A percentile compares a stretch with the other conserved stretches of the same genome.
Evolutionary conservation across 2,797 vertebrate genomes (phyloP).

Genomic region (Pangasius macronema): DNA sequence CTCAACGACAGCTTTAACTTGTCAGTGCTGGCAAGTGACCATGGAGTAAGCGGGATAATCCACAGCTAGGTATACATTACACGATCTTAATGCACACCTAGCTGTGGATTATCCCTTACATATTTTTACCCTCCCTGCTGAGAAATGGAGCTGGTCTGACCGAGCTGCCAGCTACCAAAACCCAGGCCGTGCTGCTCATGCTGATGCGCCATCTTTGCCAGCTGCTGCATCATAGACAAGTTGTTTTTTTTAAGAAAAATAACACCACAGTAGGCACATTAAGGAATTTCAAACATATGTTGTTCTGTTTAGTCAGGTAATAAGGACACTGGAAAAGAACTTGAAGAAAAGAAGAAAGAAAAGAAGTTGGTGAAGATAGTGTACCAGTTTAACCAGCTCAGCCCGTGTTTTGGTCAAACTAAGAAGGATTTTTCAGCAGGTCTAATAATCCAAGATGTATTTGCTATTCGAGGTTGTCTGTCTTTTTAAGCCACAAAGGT

Average conservation of each 20-base stretch:
- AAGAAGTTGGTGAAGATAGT: neutral
- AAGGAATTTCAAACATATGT: neutral
- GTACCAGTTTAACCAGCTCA: neutral
- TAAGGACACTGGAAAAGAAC: neutral
- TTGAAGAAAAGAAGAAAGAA: no score
- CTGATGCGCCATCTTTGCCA: neutral
- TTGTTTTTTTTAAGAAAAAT: neutral
- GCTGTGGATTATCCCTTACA: no score
- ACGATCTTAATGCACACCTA: no score
- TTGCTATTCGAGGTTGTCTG: neutral
- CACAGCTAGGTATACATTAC: no score
- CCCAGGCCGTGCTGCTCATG: neutral
- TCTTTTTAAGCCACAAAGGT: neutral
- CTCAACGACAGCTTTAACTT: no score
- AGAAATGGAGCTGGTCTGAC: neutral
- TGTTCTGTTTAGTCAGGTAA: neutral
- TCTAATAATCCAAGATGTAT: neutral
- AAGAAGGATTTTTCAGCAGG: neutral
- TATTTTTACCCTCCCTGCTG: neutral
- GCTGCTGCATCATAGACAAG: neutral
- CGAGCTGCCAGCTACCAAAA: neutral
- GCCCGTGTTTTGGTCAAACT: neutral
- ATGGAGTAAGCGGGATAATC: no score
- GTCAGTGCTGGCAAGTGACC: no score
- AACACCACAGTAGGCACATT: neutral